Evolutionary conservation across 2,113 vertebrate genomes (phyloP), one percentile per base, ranked within the genome.

Genomic region (Deroptyus accipitrinus): DNA sequence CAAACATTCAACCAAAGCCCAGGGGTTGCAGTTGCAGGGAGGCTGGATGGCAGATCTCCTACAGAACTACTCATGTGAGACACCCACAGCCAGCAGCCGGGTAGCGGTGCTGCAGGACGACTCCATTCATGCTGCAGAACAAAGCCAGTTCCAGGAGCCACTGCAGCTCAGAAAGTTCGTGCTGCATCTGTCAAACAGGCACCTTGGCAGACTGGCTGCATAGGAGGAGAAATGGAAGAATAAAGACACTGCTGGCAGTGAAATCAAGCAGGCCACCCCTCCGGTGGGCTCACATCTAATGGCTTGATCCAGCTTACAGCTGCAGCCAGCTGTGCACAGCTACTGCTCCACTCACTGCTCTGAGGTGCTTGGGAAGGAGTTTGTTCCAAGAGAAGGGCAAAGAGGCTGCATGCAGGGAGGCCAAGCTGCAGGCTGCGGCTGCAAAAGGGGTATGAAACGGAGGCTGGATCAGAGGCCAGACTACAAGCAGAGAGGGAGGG

Each of bases 1-100:
- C 89, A 95, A 95, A 88, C 68, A 79, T 86, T 94, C 55, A 89
- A 57, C 88, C 69, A 91, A 78, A 88, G 81, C 80, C 70, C 80
- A 72, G 0, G 3, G 91, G 80, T 54, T 91, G 86, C 0, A 13
- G 83, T 91, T 75, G 24, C 81, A 85, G 62, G 1, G 6, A 72
- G 80, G 42, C 3, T 86, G 80, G 73, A 90, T 68, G 51, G n/a
- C 88, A 94, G 66, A 70, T 62, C 66, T 92, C 59, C 85, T 78
- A 41, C 76, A 90, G 77, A 86, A 6, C 73, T 89, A 69, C 90
- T 94, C 95, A 69, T 88, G 64, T 76, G 73, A 94, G 80, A 94
- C 94, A 84, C 27, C 86, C 80, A 83, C 57, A 90, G 80, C 68
- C 77, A 92, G 90, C 55, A 70, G 54, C 37, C 0, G 6, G 28